These are phyloP conservation scores for Leptopilina clavipes DNA, from an alignment of 1,140 invertebrate species.

Conservation along the genomic window DNA sequence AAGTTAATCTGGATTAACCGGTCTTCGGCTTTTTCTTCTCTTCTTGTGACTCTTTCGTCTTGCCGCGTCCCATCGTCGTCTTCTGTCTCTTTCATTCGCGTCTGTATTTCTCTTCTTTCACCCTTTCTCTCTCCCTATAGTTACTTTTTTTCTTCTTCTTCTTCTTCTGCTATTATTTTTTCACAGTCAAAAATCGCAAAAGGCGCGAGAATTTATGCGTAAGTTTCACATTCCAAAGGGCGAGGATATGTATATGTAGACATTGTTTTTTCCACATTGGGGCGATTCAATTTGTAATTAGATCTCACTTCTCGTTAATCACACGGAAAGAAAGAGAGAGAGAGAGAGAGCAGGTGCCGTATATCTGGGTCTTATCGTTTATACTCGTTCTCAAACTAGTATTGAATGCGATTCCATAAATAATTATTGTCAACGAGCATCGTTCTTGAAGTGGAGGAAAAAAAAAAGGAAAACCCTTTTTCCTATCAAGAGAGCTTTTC, in stretches of 20 bases:
- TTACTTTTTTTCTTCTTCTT: not conserved
- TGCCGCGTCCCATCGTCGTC: not conserved
- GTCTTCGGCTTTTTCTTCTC: slow-evolving; percentile 51
- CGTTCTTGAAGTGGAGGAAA: not conserved
- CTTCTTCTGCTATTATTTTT: not conserved
- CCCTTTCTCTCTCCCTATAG: not conserved
- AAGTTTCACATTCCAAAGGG: slow-evolving; percentile 13
- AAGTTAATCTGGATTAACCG: slow-evolving; percentile 62
- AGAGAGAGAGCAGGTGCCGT: not conserved
- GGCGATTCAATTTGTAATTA: slow-evolving; percentile 25
- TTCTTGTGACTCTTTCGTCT: not conserved
- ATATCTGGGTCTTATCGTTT: slow-evolving; percentile 9
- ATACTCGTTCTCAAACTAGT: slow-evolving; percentile 13
- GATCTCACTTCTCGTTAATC: slow-evolving; percentile 31
- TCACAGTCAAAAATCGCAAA: slow-evolving; percentile 14
- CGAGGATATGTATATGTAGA: not conserved
- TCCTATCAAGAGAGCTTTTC: not conserved
- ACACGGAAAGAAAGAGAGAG: too few species aligned
- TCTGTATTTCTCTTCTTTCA: not conserved
- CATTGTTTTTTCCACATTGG: slow-evolving; percentile 22
- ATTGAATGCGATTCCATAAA: slow-evolving; percentile 30
- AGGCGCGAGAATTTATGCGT: slow-evolving; percentile 29
- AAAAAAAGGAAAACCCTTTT: too few species aligned
- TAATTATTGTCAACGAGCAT: slow-evolving; percentile 30
- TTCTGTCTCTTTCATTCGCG: slow-evolving; percentile 6